Base-by-base conservation (phyloP, 1,140 invertebrate species). In the Whitmania pigra region DNA sequence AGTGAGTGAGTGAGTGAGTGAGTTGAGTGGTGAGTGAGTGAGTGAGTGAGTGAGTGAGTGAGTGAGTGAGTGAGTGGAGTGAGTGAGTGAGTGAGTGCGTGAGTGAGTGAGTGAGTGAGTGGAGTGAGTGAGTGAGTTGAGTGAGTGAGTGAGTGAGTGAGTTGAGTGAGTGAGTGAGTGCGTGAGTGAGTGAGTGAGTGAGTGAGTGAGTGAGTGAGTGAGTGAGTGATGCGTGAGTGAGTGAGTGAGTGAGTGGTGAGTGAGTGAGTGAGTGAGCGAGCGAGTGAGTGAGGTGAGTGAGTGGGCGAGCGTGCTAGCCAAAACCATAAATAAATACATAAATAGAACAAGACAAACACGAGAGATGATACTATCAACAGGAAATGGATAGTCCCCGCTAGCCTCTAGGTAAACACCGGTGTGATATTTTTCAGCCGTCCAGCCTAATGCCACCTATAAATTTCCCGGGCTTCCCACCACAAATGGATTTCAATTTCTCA, bases 211-310 rank as follows among this genome's bases (percentile, higher is more conserved):
- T n/a, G n/a, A n/a, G 69, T 40, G 36, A 22, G 36, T 71, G 68
- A 66, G 36, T 27, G 67, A 70, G 69, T 40, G 69, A 54, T n/a
- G 73, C 25, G 69, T 18, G 73, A 53, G 69, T 53, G 40, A 53
- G 1, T 36, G 69, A 22, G n/a, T 43, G 36, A 20, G 69, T 70
- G n/a, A 53, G 43, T 25, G 36, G n/a, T n/a, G n/a, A n/a, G n/a
- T n/a, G n/a, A n/a, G n/a, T n/a, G n/a, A n/a, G 69, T 53, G 40
- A 53, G 69, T 53, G 40, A 53, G 1, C 17, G 69, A 22, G n/a
- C 18, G 36, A 20, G 69, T 70, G n/a, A 53, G 43, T 25, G 36
- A 53, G n/a, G 69, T 40, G 36, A 22, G 36, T 71, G 68, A 66
- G 36, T 27, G 67, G 54, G 69, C 25, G 69, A 54, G 73, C 25